A percentile compares a stretch with the other conserved stretches of the same genome.
Conservation (phyloP, 2,113 vertebrate genomes). For the Crotophaga sulcirostris region DNA sequence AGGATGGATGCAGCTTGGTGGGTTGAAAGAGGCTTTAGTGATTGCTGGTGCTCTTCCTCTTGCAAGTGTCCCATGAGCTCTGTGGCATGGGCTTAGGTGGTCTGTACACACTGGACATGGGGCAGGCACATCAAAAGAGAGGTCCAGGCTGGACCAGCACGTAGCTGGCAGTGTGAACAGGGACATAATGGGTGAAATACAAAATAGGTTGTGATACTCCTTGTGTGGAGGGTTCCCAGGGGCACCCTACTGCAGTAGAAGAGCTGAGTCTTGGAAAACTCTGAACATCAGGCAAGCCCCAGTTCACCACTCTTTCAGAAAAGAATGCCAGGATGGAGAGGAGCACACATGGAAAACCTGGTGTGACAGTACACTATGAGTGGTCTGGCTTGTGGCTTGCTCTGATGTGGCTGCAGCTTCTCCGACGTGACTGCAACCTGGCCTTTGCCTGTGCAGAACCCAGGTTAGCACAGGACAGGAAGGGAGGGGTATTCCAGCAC, state of each 20-base stretch:
- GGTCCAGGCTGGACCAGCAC: background rate
- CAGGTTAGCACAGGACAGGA: background rate
- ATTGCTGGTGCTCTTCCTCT: background rate
- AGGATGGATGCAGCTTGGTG: background rate
- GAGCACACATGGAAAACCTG: background rate
- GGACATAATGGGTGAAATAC: background rate
- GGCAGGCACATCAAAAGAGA: background rate
- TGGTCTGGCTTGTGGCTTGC: background rate
- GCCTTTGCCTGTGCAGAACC: background rate
- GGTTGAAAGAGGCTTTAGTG: background rate
- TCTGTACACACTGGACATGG: accelerated
- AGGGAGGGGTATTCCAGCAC: background rate
- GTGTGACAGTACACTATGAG: background rate
- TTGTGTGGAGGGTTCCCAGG: background rate
- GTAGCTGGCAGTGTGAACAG: background rate
- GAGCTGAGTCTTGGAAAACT: background rate
- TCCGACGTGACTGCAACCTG: background rate
- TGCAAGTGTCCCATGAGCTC: background rate
- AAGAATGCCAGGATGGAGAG: background rate
- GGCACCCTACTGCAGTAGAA: background rate
- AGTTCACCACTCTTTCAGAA: background rate
- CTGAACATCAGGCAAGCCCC: background rate
- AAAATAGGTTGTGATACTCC: background rate
- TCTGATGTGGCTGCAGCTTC: background rate
- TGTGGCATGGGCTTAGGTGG: background rate